Percentiles rank a stretch among this genome's conserved stretches.
These are phyloP conservation scores for Chelmon rostratus DNA, from an alignment of 2,797 vertebrate species.

Conservation along the genomic window DNA sequence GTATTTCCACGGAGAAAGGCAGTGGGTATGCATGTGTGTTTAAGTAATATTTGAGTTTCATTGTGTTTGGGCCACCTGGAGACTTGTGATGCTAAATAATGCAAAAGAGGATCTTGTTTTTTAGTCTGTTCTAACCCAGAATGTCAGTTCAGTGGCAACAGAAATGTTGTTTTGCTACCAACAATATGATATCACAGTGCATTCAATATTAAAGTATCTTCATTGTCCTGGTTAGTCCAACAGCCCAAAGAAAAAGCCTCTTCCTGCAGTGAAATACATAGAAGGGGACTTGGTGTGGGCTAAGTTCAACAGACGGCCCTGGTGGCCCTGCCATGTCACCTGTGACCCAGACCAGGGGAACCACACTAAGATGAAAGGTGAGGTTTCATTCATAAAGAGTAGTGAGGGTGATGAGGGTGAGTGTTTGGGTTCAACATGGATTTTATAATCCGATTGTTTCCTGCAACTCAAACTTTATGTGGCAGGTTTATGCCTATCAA, in stretches of 20 bases:
- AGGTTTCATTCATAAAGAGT: constrained; percentile 18
- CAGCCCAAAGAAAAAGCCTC: constrained; percentile 90
- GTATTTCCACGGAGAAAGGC: neutral
- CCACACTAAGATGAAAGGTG: constrained; percentile 98
- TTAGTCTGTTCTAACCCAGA: neutral
- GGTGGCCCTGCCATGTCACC: constrained; percentile 96
- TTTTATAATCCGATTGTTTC: constrained; percentile 5
- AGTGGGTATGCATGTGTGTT: fast-evolving
- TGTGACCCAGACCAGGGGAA: constrained; percentile 88
- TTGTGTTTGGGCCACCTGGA: neutral
- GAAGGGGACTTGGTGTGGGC: constrained; percentile 97
- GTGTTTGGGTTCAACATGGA: constrained; percentile 3
- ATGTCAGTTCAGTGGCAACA: neutral
- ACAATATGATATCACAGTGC: too few relatives aligned
- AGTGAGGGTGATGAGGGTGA: neutral
- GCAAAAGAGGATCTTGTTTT: neutral
- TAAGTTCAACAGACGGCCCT: constrained; percentile 96
- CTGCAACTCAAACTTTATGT: neutral
- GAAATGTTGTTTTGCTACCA: neutral
- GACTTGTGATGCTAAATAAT: neutral
- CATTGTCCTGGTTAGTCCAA: constrained; percentile 78
- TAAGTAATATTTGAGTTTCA: neutral
- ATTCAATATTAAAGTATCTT: constrained; percentile 46
- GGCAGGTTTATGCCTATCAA: neutral
- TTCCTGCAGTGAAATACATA: constrained; percentile 88